phyloP scores from a whole-genome alignment of 2,888 invertebrate genomes.

The Drosophila subsilvestris region DNA sequence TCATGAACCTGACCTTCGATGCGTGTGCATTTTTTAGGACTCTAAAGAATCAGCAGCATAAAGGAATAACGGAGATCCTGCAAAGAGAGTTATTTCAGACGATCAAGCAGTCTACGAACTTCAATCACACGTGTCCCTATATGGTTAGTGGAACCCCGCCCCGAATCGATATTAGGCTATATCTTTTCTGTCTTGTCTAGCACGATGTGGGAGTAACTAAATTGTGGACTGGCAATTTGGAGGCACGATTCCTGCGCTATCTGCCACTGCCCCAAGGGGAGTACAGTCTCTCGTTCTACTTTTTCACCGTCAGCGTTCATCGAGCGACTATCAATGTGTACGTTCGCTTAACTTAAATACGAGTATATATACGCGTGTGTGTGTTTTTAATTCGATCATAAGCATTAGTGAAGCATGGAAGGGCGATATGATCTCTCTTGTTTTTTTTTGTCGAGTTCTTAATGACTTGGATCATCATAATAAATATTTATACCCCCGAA shows the following conservation, averaged over 20 bases:
- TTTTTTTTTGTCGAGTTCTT: neutral
- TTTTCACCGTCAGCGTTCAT: neutral
- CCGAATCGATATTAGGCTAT: neutral
- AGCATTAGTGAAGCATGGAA: neutral
- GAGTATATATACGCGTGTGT: fast-evolving
- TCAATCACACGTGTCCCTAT: constrained; percentile 39
- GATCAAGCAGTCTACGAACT: constrained; percentile 6
- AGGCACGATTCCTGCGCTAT: neutral
- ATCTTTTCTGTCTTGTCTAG: neutral
- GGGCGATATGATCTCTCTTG: neutral
- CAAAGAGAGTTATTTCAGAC: neutral
- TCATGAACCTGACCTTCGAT: constrained; percentile 21
- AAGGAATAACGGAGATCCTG: neutral
- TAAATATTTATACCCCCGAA: neutral
- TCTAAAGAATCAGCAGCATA: neutral
- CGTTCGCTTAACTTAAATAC: neutral
- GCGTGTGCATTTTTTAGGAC: constrained; percentile 20
- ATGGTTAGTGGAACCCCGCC: constrained; percentile 17
- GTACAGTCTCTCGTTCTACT: constrained; percentile 17
- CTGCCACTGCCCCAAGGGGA: constrained; percentile 31
- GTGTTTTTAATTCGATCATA: neutral
- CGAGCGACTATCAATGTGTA: constrained; percentile 1
- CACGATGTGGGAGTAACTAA: constrained; percentile 21
- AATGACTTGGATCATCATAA: neutral
- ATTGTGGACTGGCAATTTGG: constrained; percentile 34